These are phyloP conservation scores for Lacanobia wlatinum DNA, from an alignment of 2,888 invertebrate species.

Conservation along the genomic window DNA sequence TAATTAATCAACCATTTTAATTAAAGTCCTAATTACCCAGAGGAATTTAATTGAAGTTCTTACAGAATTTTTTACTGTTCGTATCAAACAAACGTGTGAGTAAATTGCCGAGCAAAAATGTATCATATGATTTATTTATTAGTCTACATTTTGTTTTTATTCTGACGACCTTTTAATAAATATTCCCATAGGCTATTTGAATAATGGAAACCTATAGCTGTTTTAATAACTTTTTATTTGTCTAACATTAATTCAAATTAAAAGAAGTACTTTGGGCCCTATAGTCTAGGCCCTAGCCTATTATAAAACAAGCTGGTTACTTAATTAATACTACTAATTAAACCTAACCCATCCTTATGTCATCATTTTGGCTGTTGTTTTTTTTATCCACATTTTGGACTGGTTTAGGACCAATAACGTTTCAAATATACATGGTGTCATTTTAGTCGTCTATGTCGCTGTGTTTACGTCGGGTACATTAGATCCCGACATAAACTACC, in stretches of 20 bases:
- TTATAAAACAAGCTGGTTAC: neutral
- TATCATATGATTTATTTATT: neutral
- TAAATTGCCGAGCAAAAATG: conserved; percentile 3
- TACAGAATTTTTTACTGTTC: conserved; percentile 2
- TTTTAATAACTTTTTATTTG: neutral
- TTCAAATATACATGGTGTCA: too few relatives aligned
- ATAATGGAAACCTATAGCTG: too few relatives aligned
- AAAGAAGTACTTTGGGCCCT: neutral
- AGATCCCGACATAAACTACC: too few relatives aligned
- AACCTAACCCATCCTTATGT: neutral
- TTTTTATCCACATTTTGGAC: too few relatives aligned
- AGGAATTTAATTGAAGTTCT: conserved; percentile 42
- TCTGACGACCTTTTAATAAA: neutral
- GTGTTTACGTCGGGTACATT: too few relatives aligned
- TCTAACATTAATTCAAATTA: too few relatives aligned
- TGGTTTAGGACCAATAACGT: too few relatives aligned
- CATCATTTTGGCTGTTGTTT: neutral
- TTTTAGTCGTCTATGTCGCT: too few relatives aligned
- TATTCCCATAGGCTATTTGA: neutral
- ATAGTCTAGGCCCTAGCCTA: neutral
- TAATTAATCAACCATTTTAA: conserved; percentile 21
- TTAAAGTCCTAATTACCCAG: neutral
- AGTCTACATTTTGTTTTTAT: neutral
- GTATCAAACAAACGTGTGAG: conserved; percentile 5
- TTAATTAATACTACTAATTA: neutral